phyloP scores from a whole-genome alignment of 2,888 invertebrate species.

The Homarus gammarus region DNA sequence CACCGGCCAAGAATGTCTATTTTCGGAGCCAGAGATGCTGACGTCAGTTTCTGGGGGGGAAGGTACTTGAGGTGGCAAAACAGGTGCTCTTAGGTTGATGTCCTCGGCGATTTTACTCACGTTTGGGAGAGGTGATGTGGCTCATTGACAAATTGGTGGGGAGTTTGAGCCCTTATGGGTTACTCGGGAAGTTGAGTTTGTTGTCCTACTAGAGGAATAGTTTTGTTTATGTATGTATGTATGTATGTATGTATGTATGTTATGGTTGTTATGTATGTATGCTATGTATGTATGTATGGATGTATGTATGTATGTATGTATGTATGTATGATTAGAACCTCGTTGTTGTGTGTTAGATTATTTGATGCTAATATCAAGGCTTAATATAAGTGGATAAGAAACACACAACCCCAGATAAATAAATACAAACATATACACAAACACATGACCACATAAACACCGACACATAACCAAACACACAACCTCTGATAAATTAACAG shows the following conservation, averaged over 20 bases:
- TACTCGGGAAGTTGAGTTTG: neutral
- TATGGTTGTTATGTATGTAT: neutral
- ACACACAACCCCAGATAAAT: too few relatives aligned
- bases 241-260: constrained; percentile 41
- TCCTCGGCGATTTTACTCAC: neutral
- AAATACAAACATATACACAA: too few relatives aligned
- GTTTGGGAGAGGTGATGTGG: neutral
- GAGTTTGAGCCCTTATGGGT: neutral
- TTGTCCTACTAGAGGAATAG: neutral
- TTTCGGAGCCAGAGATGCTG: neutral
- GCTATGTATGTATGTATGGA: neutral
- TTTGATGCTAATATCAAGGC: too few relatives aligned
- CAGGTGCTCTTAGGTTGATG: neutral
- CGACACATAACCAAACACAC: too few relatives aligned
- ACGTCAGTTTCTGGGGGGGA: neutral
- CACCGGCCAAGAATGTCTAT: neutral
- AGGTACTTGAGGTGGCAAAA: neutral
- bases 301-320: constrained; percentile 19
- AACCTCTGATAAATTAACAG: too few relatives aligned
- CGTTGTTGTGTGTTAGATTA: too few relatives aligned
- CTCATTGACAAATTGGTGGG: neutral
- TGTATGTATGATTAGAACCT: too few relatives aligned
- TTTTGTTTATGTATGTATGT: constrained; percentile 4
- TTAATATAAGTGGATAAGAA: too few relatives aligned
- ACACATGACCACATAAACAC: too few relatives aligned